A percentile compares a stretch with the other conserved stretches of the same genome.
These are phyloP conservation scores for Macrosteles quadrilineatus DNA, from an alignment of 1,140 invertebrate genomes.

Conservation along the genomic window DNA sequence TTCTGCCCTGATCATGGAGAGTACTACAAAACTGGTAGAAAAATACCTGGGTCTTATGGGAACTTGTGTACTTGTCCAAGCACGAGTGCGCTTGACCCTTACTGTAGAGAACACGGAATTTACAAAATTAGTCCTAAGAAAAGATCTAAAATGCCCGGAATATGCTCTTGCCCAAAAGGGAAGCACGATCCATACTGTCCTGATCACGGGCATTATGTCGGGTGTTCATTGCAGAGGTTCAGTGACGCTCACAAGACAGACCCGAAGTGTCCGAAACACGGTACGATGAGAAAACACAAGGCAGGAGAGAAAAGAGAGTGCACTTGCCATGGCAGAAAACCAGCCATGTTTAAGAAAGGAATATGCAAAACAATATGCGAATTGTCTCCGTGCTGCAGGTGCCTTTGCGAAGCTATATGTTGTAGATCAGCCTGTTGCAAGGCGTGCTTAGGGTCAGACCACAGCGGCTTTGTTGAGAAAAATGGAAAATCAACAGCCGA, in stretches of 20 bases:
- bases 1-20: not conserved
- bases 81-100: not conserved
- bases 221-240: not conserved
- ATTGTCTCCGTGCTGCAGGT: not conserved
- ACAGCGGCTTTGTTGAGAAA: too few relatives aligned
- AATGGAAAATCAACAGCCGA: too few relatives aligned
- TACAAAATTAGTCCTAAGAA: not conserved
- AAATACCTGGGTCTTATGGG: not conserved
- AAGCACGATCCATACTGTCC: constrained; percentile 3
- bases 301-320: not conserved
- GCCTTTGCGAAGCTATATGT: not conserved
- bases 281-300: not conserved
- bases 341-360: not conserved
- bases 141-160: not conserved
- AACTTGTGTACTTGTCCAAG: not conserved
- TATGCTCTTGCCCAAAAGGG: not conserved
- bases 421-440: not conserved
- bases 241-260: not conserved
- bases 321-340: not conserved
- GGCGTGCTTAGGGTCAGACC: not conserved
- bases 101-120: not conserved
- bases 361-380: not conserved
- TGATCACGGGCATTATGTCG: not conserved
- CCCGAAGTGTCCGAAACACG: not conserved
- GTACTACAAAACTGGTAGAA: not conserved